Conservation (phyloP, 23 tunicate species). For the Styela plicata region DNA sequence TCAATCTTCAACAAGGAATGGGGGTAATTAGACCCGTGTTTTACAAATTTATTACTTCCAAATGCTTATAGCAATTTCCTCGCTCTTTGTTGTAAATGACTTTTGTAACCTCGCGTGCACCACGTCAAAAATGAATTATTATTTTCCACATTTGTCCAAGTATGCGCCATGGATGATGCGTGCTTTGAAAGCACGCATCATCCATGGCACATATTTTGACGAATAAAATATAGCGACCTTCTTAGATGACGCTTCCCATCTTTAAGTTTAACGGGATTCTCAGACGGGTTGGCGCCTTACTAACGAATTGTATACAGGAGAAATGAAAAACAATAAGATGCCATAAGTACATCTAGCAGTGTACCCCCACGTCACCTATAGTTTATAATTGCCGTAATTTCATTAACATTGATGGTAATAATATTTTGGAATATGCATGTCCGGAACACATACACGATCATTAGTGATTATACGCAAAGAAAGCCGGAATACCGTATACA, state of each 20-base stretch:
- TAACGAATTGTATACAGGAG: conserved; percentile 32
- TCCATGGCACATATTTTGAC: not conserved
- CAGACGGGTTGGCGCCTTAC: conserved; percentile 29
- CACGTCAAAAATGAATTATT: too few species aligned
- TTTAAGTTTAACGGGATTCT: not conserved
- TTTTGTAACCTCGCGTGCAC: not conserved
- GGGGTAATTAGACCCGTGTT: not conserved
- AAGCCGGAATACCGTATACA: too few species aligned
- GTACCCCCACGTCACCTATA: not conserved
- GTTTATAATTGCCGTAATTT: too few species aligned
- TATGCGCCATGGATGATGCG: too few species aligned
- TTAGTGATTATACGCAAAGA: not conserved
- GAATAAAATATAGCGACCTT: not conserved
- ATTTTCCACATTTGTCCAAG: too few species aligned
- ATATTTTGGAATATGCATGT: too few species aligned
- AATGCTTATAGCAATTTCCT: not conserved
- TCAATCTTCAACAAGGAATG: not conserved
- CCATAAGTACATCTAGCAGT: not conserved
- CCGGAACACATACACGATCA: not conserved
- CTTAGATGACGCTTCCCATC: not conserved
- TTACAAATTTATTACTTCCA: not conserved
- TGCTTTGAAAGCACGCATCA: too few species aligned
- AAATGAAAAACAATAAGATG: conserved; percentile 14
- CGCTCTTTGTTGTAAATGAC: not conserved
- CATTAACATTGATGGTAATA: too few species aligned